Conservation (phyloP, 2,113 vertebrate species). For the Rhadina sibilatrix region DNA sequence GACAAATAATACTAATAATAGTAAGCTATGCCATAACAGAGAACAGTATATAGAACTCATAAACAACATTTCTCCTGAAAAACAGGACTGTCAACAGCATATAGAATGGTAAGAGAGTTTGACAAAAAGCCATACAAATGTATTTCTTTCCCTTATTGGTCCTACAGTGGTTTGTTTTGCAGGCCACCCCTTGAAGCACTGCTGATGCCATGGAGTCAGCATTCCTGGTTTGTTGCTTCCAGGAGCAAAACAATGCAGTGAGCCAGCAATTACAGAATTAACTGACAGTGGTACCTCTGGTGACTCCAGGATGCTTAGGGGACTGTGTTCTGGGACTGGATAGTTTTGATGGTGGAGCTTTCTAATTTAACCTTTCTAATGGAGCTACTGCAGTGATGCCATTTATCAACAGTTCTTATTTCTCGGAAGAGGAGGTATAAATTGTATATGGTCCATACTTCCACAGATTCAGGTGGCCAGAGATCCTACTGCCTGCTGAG, state of each 20-base stretch:
- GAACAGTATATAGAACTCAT: not conserved
- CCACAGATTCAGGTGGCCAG: not conserved
- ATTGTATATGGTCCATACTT: not conserved
- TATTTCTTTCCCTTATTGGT: not conserved
- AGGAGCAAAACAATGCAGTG: not conserved
- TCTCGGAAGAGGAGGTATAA: not conserved
- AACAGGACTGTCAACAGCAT: not conserved
- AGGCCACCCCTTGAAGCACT: not conserved
- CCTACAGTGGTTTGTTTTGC: not conserved
- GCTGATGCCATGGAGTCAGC: not conserved
- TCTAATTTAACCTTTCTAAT: not conserved
- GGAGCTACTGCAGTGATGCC: not conserved
- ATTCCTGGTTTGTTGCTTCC: not conserved
- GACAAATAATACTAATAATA: not conserved
- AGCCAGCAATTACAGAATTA: not conserved
- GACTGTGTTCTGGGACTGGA: not conserved
- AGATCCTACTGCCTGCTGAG: not conserved
- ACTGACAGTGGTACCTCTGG: not conserved
- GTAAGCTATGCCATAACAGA: not conserved
- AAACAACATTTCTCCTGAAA: not conserved
- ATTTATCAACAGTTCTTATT: not conserved
- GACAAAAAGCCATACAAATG: not conserved
- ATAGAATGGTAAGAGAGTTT: not conserved
- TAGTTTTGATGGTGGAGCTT: not conserved
- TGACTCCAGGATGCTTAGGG: not conserved